phyloP scores from a whole-genome alignment of 2,888 invertebrate species.

The Amphipyra berbera region DNA sequence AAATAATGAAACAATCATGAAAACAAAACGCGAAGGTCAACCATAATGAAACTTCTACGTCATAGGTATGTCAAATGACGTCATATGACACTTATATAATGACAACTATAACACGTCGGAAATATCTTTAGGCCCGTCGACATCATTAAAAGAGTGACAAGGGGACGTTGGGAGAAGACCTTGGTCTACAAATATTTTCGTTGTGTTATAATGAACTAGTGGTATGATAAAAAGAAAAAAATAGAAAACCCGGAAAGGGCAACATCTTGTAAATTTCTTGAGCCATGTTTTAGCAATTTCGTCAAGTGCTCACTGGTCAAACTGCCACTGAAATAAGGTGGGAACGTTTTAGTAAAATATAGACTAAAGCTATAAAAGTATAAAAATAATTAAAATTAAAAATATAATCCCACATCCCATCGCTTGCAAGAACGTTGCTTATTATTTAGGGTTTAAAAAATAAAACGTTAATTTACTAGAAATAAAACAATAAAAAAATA shows the following conservation, averaged over 20 bases:
- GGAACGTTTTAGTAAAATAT: constrained; percentile 20
- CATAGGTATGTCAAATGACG: constrained; percentile 23
- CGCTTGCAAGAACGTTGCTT: no score
- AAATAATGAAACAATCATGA: constrained; percentile 39
- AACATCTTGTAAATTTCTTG: constrained; percentile 71
- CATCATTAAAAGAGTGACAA: constrained; percentile 27
- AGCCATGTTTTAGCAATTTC: constrained; percentile 67
- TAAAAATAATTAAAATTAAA: not conserved
- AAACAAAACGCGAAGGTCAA: constrained; percentile 43
- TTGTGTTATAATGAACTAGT: constrained; percentile 28
- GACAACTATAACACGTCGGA: constrained; percentile 42
- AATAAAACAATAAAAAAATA: no score
- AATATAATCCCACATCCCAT: no score
- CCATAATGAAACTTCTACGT: constrained; percentile 34
- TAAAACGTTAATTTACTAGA: no score
- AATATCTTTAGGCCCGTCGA: constrained; percentile 32
- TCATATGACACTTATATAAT: constrained; percentile 46
- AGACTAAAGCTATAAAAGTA: not conserved
- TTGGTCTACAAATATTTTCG: constrained; percentile 39
- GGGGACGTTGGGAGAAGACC: constrained; percentile 4
- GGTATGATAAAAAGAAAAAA: constrained; percentile 59
- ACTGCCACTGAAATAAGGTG: constrained; percentile 77
- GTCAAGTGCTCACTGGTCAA: constrained; percentile 71
- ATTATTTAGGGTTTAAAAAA: no score
- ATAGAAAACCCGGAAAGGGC: constrained; percentile 73